Percentiles rank a stretch among this genome's conserved stretches.
Conservation (phyloP, 2,797 vertebrate species). For the Catamblyrhynchus diadema region DNA sequence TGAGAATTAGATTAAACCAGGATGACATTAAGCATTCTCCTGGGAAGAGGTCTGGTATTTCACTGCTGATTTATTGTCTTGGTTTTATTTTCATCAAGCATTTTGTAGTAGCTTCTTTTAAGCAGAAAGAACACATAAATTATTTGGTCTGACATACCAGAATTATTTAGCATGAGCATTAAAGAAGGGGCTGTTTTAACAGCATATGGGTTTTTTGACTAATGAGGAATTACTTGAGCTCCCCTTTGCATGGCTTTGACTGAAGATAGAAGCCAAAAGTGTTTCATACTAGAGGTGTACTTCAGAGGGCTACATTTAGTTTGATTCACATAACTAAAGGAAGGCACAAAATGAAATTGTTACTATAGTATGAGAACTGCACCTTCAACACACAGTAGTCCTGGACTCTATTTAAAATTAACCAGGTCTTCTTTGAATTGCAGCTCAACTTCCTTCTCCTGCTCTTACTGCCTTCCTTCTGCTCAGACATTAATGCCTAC, state of each 20-base stretch:
- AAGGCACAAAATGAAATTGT: neutral
- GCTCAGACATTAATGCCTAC: neutral
- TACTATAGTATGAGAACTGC: neutral
- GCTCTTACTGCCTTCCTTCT: neutral
- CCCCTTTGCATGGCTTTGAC: neutral
- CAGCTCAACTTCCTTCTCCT: neutral
- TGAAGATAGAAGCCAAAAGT: neutral
- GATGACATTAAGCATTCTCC: neutral
- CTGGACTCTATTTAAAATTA: neutral
- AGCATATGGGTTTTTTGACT: neutral
- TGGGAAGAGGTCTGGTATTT: neutral
- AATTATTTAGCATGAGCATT: neutral
- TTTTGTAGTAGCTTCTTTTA: neutral
- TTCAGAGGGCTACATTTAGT: neutral
- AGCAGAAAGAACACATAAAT: neutral
- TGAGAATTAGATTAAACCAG: slow-evolving; percentile 3
- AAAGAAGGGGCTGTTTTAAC: neutral
- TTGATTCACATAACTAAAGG: neutral
- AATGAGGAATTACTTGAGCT: neutral
- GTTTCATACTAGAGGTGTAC: neutral
- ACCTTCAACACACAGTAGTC: neutral
- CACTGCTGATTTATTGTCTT: neutral
- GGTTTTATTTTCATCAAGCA: neutral
- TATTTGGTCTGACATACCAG: neutral
- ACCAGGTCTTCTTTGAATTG: neutral